phyloP scores from a whole-genome alignment of 2,113 vertebrate genomes.

The Dromiciops gliroides region DNA sequence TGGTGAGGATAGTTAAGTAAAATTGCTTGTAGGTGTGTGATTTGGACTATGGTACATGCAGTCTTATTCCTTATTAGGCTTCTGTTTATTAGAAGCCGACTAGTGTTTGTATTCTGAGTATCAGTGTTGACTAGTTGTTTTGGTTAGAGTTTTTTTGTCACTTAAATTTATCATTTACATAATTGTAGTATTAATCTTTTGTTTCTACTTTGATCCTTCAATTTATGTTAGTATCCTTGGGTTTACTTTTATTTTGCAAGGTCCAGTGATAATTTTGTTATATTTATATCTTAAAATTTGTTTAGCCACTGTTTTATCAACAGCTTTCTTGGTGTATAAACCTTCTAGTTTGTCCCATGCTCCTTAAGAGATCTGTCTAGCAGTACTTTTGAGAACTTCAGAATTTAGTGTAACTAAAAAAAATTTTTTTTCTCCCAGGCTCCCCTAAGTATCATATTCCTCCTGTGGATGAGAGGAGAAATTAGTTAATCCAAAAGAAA shows the following conservation, averaged over 20 bases:
- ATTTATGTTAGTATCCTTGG: neutral
- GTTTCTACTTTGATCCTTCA: neutral
- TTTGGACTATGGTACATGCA: neutral
- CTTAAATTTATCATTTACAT: neutral
- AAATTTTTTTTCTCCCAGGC: neutral
- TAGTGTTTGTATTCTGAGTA: neutral
- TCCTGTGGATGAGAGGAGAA: neutral
- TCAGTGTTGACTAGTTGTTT: neutral
- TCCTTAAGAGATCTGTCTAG: neutral
- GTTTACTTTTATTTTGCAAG: neutral
- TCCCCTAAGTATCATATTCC: neutral
- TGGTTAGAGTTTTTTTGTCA: neutral
- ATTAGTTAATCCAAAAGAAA: neutral
- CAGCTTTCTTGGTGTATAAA: neutral
- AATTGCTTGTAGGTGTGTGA: neutral
- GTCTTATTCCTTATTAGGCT: neutral
- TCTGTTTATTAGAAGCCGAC: neutral
- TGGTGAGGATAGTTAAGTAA: neutral
- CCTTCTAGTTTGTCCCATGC: neutral
- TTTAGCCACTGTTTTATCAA: neutral
- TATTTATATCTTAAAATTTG: neutral
- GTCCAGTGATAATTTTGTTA: neutral
- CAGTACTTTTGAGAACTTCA: neutral
- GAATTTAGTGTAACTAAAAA: neutral
- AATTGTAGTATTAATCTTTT: neutral